Evolutionary conservation across 2,888 invertebrate genomes (phyloP), one percentile per base, ranked within the genome.

Genomic region (Crematogaster levior): DNA sequence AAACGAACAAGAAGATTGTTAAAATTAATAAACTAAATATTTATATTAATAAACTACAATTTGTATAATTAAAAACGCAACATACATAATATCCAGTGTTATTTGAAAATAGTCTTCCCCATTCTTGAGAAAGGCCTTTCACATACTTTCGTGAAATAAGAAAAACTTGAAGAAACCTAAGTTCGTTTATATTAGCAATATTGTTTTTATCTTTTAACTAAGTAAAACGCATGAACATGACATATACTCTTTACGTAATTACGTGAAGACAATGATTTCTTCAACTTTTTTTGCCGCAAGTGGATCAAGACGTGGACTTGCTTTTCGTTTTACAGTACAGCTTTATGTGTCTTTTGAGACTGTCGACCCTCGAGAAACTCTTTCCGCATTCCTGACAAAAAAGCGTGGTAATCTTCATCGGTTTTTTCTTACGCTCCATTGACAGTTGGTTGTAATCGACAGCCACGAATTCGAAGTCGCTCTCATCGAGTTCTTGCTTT

Each of bases 341-440:
- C 87, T 93, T 93, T 83, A 92, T 91, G 86, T 93, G 93, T 61
- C 93, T 91, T 43, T 90, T 90, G 15, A 93, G 86, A 65, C 92
- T 93, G 80, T 93, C 93, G 46, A 91, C 85, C 43, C 93, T 88
- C 5, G 92, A 93, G 82, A 92, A 93, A 9, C 85, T 88, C 65
- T 91, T 91, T 30, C 90, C 91, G 83, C 93, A 93, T 12, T 89
- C 90, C 21, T 87, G 82, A 83, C 89, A 89, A 37, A 87, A 60
- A 37, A 86, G 83, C 34, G 51, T n/a, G 1, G 24, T 18, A 37
- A n/a, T 81, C 83, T 89, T 90, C 65, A 77, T 43, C 0, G 43
- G 40, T 37, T 84, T 89, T 74, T 70, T 86, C 21, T 58, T 81
- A n/a, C 10, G 40, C 9, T 83, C 81, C 51, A n/a, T n/a, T n/a